These are phyloP conservation scores for Gymnothorax reevesii DNA, from an alignment of 2,797 vertebrate genomes.

Conservation along the genomic window DNA sequence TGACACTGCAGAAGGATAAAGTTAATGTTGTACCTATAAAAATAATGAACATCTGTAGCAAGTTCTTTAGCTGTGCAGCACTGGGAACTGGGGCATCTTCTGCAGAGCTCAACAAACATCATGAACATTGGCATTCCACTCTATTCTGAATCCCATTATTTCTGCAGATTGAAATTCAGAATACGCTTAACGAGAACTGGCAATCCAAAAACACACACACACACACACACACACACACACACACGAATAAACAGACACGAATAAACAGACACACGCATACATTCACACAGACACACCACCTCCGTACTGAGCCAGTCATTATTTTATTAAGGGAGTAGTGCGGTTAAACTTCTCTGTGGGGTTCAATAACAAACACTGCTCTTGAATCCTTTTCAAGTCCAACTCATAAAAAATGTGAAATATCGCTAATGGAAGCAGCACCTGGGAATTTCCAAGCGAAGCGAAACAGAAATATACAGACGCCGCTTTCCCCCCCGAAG, in stretches of 20 bases:
- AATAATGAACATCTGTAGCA: too few relatives aligned
- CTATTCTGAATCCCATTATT: too few relatives aligned
- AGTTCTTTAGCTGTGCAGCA: background rate
- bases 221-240: background rate
- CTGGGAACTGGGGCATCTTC: too few relatives aligned
- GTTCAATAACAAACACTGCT: constrained; percentile 69
- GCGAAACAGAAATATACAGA: constrained; percentile 46
- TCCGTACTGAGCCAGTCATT: constrained; percentile 61
- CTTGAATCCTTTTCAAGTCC: constrained; percentile 66
- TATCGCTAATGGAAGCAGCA: constrained; percentile 54
- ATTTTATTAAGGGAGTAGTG: constrained; percentile 75
- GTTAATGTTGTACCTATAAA: too few relatives aligned
- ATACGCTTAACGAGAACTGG: too few relatives aligned
- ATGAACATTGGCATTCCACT: too few relatives aligned
- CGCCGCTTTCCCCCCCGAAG: constrained; percentile 36
- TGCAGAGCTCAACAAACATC: too few relatives aligned
- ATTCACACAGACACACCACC: constrained; percentile 29
- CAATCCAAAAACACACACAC: constrained; percentile 25
- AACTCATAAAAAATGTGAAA: constrained; percentile 50
- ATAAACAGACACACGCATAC: background rate
- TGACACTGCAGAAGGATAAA: background rate
- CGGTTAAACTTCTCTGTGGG: constrained; percentile 69
- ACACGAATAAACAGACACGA: background rate
- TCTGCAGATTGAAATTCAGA: too few relatives aligned
- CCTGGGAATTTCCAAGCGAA: constrained; percentile 49